phyloP scores from a whole-genome alignment of 2,888 invertebrate genomes.

The Cryptocephalus moraei region DNA sequence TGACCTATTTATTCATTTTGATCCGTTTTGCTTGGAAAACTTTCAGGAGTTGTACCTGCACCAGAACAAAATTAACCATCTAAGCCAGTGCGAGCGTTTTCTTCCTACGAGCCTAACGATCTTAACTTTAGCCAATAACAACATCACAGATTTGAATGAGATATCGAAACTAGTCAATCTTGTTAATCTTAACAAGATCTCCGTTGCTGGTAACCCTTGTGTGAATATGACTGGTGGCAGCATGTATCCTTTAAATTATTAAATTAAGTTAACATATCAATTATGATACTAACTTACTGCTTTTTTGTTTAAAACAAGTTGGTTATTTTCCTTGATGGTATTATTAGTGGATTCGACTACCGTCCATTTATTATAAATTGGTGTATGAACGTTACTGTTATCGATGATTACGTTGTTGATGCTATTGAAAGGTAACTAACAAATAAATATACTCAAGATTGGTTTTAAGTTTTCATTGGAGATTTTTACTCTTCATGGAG shows the following conservation, averaged over 20 bases:
- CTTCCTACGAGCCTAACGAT: conserved; percentile 65
- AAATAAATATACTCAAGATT: neutral
- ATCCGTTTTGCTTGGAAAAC: neutral
- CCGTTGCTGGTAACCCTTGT: conserved; percentile 81
- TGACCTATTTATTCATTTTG: neutral
- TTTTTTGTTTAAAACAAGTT: no score
- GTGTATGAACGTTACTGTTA: conserved; percentile 78
- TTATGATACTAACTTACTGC: no score
- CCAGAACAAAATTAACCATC: conserved; percentile 73
- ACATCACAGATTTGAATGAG: conserved; percentile 76
- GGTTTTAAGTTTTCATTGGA: no score
- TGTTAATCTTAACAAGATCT: conserved; percentile 66
- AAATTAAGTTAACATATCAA: no score
- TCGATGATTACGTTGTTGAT: conserved; percentile 82
- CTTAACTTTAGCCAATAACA: conserved; percentile 73
- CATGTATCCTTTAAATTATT: conserved; percentile 58
- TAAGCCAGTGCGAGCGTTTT: conserved; percentile 74
- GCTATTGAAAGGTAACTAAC: conserved; percentile 74
- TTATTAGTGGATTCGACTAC: conserved; percentile 72
- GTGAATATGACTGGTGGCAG: conserved; percentile 66
- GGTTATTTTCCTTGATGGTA: no score
- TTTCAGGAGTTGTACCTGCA: conserved; percentile 72
- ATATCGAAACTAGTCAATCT: conserved; percentile 72
- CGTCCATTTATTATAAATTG: conserved; percentile 89
- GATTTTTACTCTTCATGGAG: no score